phyloP scores from a whole-genome alignment of 2,113 vertebrate genomes.

The Clarias gariepinus region DNA sequence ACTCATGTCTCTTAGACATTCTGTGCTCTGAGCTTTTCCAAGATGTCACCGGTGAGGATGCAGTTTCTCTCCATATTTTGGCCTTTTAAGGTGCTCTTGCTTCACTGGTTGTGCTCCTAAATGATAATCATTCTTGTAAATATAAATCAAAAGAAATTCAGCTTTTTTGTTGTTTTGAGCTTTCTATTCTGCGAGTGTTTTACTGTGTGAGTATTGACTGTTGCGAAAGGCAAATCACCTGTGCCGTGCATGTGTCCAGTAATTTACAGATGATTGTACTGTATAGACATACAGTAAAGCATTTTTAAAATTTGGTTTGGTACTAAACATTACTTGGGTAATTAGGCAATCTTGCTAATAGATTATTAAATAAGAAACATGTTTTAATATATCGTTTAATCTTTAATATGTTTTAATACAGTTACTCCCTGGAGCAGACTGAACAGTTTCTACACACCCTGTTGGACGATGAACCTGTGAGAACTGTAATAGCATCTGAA shows the following conservation, averaged over 20 bases:
- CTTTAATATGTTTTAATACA: slow-evolving; percentile 59
- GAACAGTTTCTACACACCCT: slow-evolving; percentile 86
- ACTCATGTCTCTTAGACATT: too few species aligned
- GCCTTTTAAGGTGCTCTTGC: neutral
- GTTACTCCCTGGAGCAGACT: slow-evolving; percentile 87
- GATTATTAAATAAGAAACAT: neutral
- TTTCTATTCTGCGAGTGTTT: neutral
- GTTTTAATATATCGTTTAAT: neutral
- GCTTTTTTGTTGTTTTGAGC: neutral
- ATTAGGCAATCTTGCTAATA: neutral
- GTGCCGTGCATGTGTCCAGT: neutral
- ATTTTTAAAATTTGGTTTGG: neutral
- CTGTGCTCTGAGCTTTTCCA: neutral
- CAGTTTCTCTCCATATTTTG: neutral
- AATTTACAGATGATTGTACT: neutral
- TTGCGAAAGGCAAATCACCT: neutral
- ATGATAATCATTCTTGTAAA: neutral
- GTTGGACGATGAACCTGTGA: slow-evolving; percentile 85
- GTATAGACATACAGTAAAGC: too few species aligned
- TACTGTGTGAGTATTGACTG: neutral
- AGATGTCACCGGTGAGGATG: too few species aligned
- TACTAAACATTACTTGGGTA: neutral
- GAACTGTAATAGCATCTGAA: slow-evolving; percentile 87
- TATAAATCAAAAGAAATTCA: neutral
- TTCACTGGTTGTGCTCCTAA: neutral